Conservation (phyloP, 2,797 vertebrate genomes). For the Eutrigla gurnardus region DNA sequence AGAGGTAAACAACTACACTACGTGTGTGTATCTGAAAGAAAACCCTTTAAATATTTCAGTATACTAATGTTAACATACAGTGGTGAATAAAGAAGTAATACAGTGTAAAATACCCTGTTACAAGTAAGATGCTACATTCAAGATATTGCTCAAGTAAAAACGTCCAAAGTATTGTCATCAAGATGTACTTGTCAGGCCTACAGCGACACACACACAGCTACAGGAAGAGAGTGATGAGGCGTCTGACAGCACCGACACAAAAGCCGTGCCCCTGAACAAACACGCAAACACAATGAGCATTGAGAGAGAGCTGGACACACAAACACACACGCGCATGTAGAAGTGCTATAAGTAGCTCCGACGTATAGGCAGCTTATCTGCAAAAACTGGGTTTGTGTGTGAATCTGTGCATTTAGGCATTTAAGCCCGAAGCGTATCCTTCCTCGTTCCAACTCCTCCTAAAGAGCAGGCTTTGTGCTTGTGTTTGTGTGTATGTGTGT, state of each 20-base stretch:
- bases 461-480: neutral
- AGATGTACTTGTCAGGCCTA: neutral
- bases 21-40: too few relatives aligned
- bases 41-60: too few relatives aligned
- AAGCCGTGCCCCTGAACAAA: slow-evolving; percentile 76
- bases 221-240: slow-evolving; percentile 66
- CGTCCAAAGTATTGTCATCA: neutral
- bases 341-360: slow-evolving; percentile 41
- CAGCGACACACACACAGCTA: neutral
- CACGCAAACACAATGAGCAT: slow-evolving; percentile 77
- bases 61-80: too few relatives aligned
- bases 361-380: slow-evolving; percentile 54
- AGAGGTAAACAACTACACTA: too few relatives aligned
- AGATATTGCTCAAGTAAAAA: too few relatives aligned
- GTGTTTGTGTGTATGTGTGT: slow-evolving; percentile 2
- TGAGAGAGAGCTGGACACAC: slow-evolving; percentile 62
- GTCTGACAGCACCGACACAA: slow-evolving; percentile 68
- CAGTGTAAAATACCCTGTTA: too few relatives aligned
- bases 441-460: slow-evolving; percentile 33
- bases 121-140: too few relatives aligned
- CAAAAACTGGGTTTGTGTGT: slow-evolving; percentile 32
- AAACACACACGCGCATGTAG: neutral
- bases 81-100: too few relatives aligned
- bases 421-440: slow-evolving; percentile 53
- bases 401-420: slow-evolving; percentile 33